Evolutionary conservation across 2,797 vertebrate genomes (phyloP).

Genomic region (Sylvia borin): DNA sequence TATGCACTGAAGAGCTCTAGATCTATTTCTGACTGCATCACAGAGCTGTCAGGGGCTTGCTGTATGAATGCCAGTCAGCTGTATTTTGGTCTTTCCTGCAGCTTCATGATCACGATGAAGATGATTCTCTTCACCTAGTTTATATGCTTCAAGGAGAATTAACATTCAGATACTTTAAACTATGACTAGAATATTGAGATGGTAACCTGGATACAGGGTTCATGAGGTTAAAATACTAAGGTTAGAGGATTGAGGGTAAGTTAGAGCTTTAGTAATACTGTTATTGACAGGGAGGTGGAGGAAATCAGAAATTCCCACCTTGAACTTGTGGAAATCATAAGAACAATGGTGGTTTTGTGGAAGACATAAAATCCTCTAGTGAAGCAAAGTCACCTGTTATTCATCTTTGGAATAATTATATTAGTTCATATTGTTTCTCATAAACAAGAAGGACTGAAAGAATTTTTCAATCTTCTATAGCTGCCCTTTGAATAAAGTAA

Average conservation of each 20-base stretch:
- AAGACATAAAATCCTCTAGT: neutral
- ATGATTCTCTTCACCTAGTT: neutral
- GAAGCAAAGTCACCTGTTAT: neutral
- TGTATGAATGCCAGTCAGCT: neutral
- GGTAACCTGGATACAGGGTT: neutral
- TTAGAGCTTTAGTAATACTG: neutral
- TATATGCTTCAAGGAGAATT: neutral
- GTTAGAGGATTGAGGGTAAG: neutral
- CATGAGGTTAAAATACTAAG: neutral
- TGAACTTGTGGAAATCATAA: neutral
- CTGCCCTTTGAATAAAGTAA: slow-evolving; percentile 1
- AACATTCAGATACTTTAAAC: neutral
- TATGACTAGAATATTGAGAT: neutral
- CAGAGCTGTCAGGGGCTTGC: neutral
- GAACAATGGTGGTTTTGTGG: neutral
- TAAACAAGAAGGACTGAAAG: neutral
- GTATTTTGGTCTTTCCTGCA: neutral
- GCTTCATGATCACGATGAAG: neutral
- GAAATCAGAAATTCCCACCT: neutral
- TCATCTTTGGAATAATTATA: neutral
- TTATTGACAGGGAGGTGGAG: neutral
- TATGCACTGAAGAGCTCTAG: neutral
- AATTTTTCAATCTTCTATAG: neutral
- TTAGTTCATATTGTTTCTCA: neutral
- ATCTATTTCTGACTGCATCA: neutral